These are phyloP conservation scores for Recurvirostra avosetta DNA, from an alignment of 2,113 vertebrate species.

Conservation along the genomic window DNA sequence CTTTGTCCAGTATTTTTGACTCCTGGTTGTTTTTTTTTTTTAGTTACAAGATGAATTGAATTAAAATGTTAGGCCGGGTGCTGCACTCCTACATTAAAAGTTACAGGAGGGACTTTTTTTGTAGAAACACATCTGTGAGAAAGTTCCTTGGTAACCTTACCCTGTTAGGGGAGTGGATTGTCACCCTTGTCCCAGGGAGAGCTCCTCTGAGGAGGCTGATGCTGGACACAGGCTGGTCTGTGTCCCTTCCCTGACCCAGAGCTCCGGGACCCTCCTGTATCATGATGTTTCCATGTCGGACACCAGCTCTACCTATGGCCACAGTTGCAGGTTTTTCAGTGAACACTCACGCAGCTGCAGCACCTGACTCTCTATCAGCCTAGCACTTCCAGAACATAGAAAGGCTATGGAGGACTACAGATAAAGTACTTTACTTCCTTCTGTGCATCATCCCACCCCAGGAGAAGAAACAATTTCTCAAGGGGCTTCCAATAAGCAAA, in stretches of 20 bases:
- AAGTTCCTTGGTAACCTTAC: background rate
- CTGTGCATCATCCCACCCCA: background rate
- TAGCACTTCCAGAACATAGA: background rate
- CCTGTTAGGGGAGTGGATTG: background rate
- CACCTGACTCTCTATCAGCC: background rate
- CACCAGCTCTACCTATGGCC: background rate
- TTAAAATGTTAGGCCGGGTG: background rate
- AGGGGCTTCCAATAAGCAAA: background rate
- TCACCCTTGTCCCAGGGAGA: background rate
- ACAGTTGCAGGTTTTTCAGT: background rate
- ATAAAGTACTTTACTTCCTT: background rate
- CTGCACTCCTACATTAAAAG: background rate
- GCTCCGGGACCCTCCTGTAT: background rate
- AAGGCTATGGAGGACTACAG: background rate
- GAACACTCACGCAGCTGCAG: background rate
- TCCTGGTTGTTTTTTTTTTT: background rate
- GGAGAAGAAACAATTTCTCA: background rate
- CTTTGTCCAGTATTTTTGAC: background rate
- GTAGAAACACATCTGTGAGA: background rate
- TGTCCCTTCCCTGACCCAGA: background rate
- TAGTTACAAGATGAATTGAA: background rate
- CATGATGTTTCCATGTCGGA: background rate
- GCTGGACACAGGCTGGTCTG: background rate
- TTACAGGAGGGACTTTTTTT: background rate
- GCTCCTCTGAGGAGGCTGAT: background rate